These are phyloP conservation scores for Drosophila limbata DNA, from an alignment of 2,888 invertebrate genomes.

Conservation along the genomic window DNA sequence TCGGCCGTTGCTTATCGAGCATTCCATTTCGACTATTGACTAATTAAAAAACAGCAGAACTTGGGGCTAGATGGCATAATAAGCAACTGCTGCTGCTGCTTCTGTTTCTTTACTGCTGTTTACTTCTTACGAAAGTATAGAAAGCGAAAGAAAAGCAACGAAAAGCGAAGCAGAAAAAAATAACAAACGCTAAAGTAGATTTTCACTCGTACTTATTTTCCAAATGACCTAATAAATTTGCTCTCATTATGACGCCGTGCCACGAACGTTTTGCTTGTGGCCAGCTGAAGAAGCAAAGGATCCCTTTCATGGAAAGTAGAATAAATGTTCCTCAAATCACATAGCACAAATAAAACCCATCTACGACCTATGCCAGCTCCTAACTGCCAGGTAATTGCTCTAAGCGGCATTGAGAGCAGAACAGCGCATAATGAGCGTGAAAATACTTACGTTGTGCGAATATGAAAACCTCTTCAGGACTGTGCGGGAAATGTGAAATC, in stretches of 20 bases:
- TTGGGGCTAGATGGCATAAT: constrained; percentile 71
- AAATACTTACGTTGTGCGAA: constrained; percentile 69
- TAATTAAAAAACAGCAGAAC: constrained; percentile 71
- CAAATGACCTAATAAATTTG: constrained; percentile 81
- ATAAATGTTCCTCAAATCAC: constrained; percentile 70
- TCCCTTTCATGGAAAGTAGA: constrained; percentile 50
- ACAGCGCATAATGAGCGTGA: constrained; percentile 76
- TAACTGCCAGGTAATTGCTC: constrained; percentile 72
- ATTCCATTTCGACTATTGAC: constrained; percentile 68
- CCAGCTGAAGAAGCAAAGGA: constrained; percentile 58
- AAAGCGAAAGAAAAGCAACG: constrained; percentile 22
- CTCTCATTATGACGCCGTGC: constrained; percentile 79
- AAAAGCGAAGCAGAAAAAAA: constrained; percentile 46
- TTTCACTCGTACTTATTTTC: constrained; percentile 68
- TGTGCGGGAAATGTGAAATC: constrained; percentile 45
- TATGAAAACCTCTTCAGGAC: constrained; percentile 59
- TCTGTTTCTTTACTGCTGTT: constrained; percentile 25
- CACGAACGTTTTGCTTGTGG: constrained; percentile 71
- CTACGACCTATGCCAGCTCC: constrained; percentile 1
- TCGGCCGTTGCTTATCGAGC: constrained; percentile 61
- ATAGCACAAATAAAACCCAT: constrained; percentile 48
- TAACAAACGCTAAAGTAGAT: constrained; percentile 59
- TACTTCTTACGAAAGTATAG: constrained; percentile 24
- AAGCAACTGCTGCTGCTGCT: constrained; percentile 65
- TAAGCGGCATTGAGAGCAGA: constrained; percentile 63